Evolutionary conservation across 2,888 invertebrate species (phyloP), one percentile per base, ranked within the genome.

Genomic region (Psylliodes chrysocephalus): DNA sequence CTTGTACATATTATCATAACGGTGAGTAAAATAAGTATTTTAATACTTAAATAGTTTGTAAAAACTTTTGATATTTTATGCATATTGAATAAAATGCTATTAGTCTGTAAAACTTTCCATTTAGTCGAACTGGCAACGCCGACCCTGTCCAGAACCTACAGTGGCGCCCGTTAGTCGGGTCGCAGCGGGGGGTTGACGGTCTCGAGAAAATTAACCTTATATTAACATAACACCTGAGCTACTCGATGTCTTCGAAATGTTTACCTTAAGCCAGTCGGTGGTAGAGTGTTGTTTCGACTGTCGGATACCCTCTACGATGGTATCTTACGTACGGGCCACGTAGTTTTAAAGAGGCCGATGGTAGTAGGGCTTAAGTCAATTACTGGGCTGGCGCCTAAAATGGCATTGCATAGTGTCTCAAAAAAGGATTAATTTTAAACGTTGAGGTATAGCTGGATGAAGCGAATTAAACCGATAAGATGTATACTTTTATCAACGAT

Each of bases 121-220:
- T n/a, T n/a, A n/a, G n/a, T n/a, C n/a, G n/a, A n/a, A n/a, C n/a
- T n/a, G n/a, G n/a, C n/a, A 56, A 6, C 25, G 47, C 59, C 59
- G 59, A 38, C 30, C 38, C 25, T 40, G 22, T 14, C 14, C 1
- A 51, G 40, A 49, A 49, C 8, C 28, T 49, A 49, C 59, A 59
- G 59, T 59, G 59, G 59, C 49, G 59, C 59, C 79, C 78, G 79
- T 75, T 74, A 72, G 78, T 76, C 78, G 75, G 73, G 68, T 60
- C 72, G 18, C 76, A 72, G 75, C 76, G 71, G 77, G 77, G 74
- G 71, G 69, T 54, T 42, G 64, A 46, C 44, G 19, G 40, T 42
- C 55, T 56, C 30, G 53, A 25, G 59, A 51, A 55, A 59, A 56
- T 60, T 64, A 49, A 64, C 54, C 64, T 42, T 46, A 47, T 47